Conservation (phyloP, 2,797 vertebrate species). For the Pterois miles region DNA sequence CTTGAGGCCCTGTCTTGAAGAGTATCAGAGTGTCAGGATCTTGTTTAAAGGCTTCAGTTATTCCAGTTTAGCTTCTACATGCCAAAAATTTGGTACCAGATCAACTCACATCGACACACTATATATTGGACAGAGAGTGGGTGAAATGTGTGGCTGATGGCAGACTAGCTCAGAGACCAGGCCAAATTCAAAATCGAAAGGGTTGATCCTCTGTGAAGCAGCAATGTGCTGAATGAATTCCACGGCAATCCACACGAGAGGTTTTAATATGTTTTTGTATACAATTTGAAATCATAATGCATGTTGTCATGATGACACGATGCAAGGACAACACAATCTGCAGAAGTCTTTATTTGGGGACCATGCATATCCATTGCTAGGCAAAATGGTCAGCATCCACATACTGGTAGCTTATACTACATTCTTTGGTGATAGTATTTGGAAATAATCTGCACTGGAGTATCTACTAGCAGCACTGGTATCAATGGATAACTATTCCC, state of each 20-base stretch:
- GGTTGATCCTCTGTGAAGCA: background rate
- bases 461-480: slow-evolving; percentile 1
- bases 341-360: background rate
- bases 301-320: background rate
- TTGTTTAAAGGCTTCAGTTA: background rate
- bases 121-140: background rate
- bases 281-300: background rate
- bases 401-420: background rate
- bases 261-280: background rate
- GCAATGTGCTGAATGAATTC: background rate
- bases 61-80: background rate
- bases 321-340: background rate
- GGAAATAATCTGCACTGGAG: background rate
- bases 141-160: background rate
- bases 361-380: background rate
- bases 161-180: background rate
- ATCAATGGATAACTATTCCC: slow-evolving; percentile 25
- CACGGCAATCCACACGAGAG: background rate
- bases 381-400: background rate
- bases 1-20: background rate
- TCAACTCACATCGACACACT: background rate
- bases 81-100: background rate
- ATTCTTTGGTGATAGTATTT: background rate
- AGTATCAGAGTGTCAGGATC: background rate
- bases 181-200: background rate